Evolutionary conservation across 2,797 vertebrate genomes (phyloP), one percentile per base, ranked within the genome.

Genomic region (Phrynocephalus vlangalii): DNA sequence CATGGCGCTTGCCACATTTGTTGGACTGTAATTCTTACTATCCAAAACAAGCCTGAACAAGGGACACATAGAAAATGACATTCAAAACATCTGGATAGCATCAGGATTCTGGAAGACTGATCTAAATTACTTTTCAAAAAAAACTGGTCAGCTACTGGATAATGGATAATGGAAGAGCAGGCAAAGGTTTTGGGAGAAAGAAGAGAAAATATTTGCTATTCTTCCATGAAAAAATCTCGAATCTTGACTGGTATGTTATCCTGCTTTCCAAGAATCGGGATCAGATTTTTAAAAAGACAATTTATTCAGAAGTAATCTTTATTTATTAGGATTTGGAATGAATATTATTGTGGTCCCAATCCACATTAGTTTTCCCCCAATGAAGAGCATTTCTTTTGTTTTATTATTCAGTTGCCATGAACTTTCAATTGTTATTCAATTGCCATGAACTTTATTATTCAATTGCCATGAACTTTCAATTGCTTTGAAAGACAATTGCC

Each of bases 261-360:
- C 10, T 52, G 52, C 52, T 56, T 56, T 56, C 15, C 13, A 10
- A 56, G 52, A 13, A 56, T 56, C 11, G 13, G 11, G 10, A 44
- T 44, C 38, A 44, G 38, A 44, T 44, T 28, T 63, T 16, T n/a
- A 28, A 38, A 81, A 28, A 28, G 10, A 28, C 28, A 70, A n/a
- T 85, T 85, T 67, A 68, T 85, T 85, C 9, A 50, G 76, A 68
- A 18, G 26, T 26, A 20, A 70, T 79, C 44, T 70, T 68, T 67
- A 78, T 50, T 78, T 28, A 4, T 48, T 85, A 11, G 44, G 5
- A 30, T 48, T 85, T 78, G 30, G 56, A 76, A 66, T 84, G 60
- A 63, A 63, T 67, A 67, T 13, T n/a, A 67, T 13, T 22, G n/a
- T 8, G 77, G 13, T 24, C 8, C 48, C 28, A 66, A n/a, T 78